These are phyloP conservation scores for Phataginus tetradactyla DNA, from an alignment of 2,797 vertebrate species.

Conservation along the genomic window DNA sequence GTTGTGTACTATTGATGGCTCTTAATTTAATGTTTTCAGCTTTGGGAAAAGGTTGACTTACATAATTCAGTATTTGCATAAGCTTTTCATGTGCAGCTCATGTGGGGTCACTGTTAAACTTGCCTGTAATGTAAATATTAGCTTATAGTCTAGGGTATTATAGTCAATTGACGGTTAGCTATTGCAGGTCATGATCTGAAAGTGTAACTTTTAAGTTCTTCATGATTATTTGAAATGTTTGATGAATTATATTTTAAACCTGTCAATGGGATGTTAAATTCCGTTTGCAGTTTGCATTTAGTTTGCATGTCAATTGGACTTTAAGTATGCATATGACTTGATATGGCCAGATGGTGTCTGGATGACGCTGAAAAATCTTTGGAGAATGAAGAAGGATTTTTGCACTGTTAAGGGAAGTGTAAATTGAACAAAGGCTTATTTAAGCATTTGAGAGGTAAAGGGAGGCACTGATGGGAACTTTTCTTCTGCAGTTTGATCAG, in stretches of 20 bases:
- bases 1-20: neutral
- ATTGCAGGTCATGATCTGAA: constrained; percentile 73
- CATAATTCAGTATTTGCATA: constrained; percentile 12
- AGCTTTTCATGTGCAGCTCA: neutral
- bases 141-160: constrained; percentile 51
- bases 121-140: constrained; percentile 52
- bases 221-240: constrained; percentile 77
- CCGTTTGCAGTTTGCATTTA: constrained; percentile 84
- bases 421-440: constrained; percentile 76
- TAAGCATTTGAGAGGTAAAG: constrained; percentile 51
- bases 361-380: constrained; percentile 82
- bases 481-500: neutral
- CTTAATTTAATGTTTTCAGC: constrained; percentile 55
- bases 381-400: constrained; percentile 80
- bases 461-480: constrained; percentile 25
- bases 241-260: constrained; percentile 84
- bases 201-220: constrained; percentile 75
- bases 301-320: constrained; percentile 85
- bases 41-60: constrained; percentile 11
- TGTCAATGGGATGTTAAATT: constrained; percentile 82
- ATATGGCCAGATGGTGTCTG: constrained; percentile 85
- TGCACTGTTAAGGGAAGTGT: constrained; percentile 75
- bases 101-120: neutral
- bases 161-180: constrained; percentile 68
- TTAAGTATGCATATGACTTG: constrained; percentile 82